phyloP scores from a whole-genome alignment of 2,888 invertebrate genomes.

The Onchidella celtica region DNA sequence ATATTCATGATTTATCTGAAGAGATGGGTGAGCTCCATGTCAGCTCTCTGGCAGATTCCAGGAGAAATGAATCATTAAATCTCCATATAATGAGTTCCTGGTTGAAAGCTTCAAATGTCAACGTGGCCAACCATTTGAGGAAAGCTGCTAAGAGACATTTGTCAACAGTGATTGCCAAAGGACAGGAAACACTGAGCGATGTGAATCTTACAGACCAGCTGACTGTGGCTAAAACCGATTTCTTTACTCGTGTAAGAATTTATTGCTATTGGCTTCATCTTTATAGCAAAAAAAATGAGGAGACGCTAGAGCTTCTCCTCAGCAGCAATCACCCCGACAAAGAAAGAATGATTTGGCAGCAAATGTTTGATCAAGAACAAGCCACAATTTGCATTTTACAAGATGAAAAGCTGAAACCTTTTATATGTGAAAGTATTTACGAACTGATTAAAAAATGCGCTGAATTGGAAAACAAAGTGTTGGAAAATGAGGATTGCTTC shows the following conservation, averaged over 20 bases:
- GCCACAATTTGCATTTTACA: conserved; percentile 39
- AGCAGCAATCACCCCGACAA: not conserved
- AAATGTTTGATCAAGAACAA: conserved; percentile 8
- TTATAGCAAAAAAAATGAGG: conserved; percentile 15
- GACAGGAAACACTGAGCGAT: not conserved
- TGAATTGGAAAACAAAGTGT: conserved; percentile 1
- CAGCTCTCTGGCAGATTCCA: conserved; percentile 29
- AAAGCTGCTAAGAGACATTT: conserved; percentile 31
- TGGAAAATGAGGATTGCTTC: not conserved
- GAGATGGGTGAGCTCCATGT: conserved; percentile 31
- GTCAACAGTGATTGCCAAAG: conserved; percentile 28
- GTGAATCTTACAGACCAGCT: not conserved
- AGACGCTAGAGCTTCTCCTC: not conserved
- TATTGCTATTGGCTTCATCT: conserved; percentile 31
- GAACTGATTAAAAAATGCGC: conserved; percentile 26
- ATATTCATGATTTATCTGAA: conserved; percentile 12
- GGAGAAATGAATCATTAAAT: not conserved
- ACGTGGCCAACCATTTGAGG: conserved; percentile 39
- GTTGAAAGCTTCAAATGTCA: conserved; percentile 46
- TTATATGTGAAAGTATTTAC: conserved; percentile 43
- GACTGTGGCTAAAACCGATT: not conserved
- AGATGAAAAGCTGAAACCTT: conserved; percentile 44
- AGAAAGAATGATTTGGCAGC: not conserved
- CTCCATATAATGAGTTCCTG: conserved; percentile 16
- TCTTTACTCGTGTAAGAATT: conserved; percentile 29